These are phyloP conservation scores for Nasonia longicornis DNA, from an alignment of 1,140 invertebrate genomes.

Conservation along the genomic window DNA sequence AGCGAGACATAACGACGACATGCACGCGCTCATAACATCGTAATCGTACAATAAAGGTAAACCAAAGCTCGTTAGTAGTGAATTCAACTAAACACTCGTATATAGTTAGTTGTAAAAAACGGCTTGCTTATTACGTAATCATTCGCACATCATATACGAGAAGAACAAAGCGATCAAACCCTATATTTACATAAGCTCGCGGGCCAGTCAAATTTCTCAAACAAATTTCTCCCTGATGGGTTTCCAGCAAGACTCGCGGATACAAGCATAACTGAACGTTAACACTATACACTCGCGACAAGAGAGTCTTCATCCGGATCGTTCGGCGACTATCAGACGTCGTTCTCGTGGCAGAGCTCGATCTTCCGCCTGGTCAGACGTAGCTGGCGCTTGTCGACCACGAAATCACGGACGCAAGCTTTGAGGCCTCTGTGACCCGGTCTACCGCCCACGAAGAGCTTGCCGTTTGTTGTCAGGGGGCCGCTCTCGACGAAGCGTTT, in stretches of 20 bases:
- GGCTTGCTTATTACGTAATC: not conserved
- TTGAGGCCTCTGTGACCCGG: constrained; percentile 74
- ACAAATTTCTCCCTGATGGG: not conserved
- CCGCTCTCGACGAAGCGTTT: constrained; percentile 60
- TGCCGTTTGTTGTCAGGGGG: constrained; percentile 64
- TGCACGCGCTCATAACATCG: not conserved
- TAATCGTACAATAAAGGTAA: not conserved
- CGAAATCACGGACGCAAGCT: constrained; percentile 75
- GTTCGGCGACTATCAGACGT: constrained; percentile 63
- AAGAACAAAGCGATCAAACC: not conserved
- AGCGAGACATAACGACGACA: not conserved
- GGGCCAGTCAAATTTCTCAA: not conserved
- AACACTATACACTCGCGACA: not conserved
- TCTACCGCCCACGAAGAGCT: constrained; percentile 66
- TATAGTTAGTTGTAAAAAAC: not conserved
- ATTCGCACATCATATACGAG: not conserved
- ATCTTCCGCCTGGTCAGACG: constrained; percentile 65
- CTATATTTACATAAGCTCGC: constrained; percentile 1
- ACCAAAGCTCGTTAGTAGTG: not conserved
- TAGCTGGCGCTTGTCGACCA: constrained; percentile 70
- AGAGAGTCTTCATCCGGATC: not conserved
- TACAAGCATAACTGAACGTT: not conserved
- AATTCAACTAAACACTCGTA: not conserved
- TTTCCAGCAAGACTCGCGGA: not conserved
- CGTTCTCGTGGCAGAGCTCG: constrained; percentile 69